Evolutionary conservation across 2,888 invertebrate genomes (phyloP).

Genomic region (Philopedon plagiatum): DNA sequence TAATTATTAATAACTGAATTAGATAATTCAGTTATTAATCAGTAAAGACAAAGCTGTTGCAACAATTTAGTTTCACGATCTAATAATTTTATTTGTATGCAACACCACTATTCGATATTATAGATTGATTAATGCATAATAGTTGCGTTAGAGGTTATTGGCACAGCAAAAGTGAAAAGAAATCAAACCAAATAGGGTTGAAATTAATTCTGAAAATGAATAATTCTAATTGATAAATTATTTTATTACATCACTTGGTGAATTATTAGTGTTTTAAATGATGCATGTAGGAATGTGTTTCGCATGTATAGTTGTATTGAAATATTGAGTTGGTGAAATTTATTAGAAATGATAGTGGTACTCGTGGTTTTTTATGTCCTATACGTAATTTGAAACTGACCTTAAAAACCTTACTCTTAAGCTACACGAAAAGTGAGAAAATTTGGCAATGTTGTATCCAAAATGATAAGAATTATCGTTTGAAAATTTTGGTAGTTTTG

Average conservation of each 20-base stretch:
- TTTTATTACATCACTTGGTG: not conserved
- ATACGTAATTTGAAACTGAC: too few relatives aligned
- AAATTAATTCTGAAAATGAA: not conserved
- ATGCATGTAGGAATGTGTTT: not conserved
- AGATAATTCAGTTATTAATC: not conserved
- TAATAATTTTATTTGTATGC: constrained; percentile 24
- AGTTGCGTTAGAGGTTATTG: constrained; percentile 35
- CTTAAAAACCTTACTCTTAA: too few relatives aligned
- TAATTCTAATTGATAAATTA: not conserved
- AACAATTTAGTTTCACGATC: constrained; percentile 27
- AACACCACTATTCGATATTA: constrained; percentile 19
- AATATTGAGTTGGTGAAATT: too few relatives aligned
- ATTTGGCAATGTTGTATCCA: too few relatives aligned
- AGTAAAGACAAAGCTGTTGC: not conserved
- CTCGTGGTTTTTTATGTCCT: too few relatives aligned
- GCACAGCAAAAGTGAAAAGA: constrained; percentile 33
- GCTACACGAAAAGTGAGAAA: too few relatives aligned
- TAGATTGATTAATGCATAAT: constrained; percentile 36
- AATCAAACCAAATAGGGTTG: constrained; percentile 33
- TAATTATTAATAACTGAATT: not conserved
- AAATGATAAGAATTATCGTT: too few relatives aligned
- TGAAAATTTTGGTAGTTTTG: too few relatives aligned
- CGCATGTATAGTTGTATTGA: too few relatives aligned
- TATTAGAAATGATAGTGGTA: too few relatives aligned
- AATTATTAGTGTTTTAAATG: not conserved